A percentile compares a stretch with the other conserved stretches of the same genome.
Conservation (phyloP, 2,113 vertebrate species). For the Leucosticte australis region DNA sequence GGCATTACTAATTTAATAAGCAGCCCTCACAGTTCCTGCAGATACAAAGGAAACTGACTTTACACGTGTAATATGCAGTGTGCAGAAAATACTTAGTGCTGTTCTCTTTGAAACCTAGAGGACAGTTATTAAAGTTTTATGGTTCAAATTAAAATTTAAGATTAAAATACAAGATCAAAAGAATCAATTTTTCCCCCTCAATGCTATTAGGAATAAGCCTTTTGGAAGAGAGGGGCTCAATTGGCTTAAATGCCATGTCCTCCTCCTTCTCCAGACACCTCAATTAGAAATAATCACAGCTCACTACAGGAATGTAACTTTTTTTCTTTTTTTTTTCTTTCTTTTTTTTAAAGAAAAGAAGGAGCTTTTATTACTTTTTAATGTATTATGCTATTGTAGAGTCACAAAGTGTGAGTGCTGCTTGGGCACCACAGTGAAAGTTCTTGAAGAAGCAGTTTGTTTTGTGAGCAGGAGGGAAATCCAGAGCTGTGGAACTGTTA, state of each 20-base stretch:
- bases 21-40: slow-evolving; percentile 55
- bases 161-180: slow-evolving; percentile 82
- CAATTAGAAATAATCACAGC: slow-evolving; percentile 69
- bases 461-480: background rate
- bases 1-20: slow-evolving; percentile 81
- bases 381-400: slow-evolving; percentile 48
- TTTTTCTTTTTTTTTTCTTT: background rate
- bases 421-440: background rate
- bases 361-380: slow-evolving; percentile 65
- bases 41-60: slow-evolving; percentile 72
- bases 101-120: slow-evolving; percentile 78
- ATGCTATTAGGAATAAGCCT: slow-evolving; percentile 75
- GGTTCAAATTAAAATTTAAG: slow-evolving; percentile 81
- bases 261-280: slow-evolving; percentile 57
- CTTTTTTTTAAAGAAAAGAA: slow-evolving; percentile 2
- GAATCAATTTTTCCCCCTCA: slow-evolving; percentile 49
- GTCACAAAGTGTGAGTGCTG: slow-evolving; percentile 16
- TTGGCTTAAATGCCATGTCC: slow-evolving; percentile 71
- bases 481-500: background rate
- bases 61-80: slow-evolving; percentile 75
- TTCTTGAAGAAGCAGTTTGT: slow-evolving; percentile 8
- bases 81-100: slow-evolving; percentile 72
- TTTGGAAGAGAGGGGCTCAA: slow-evolving; percentile 67
- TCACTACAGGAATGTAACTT: slow-evolving; percentile 47
- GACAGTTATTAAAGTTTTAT: slow-evolving; percentile 81